Base-by-base conservation (phyloP, 92 coral and sea anemone species). In the Siderastrea siderea region DNA sequence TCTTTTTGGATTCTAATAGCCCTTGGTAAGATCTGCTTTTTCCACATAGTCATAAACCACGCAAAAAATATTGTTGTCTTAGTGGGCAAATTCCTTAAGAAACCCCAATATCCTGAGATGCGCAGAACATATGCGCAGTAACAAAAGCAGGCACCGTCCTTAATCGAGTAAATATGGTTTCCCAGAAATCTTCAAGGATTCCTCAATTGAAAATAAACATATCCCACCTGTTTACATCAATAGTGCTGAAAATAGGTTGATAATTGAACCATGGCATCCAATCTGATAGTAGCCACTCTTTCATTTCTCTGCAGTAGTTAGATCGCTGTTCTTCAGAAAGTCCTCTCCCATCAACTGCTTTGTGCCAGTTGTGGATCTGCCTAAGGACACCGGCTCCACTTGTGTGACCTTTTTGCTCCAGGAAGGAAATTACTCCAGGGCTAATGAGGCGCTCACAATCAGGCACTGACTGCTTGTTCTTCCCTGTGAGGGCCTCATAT, bases 281-380 rank as follows among this genome's bases (percentile, higher is more conserved):
- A 52, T 94, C 97, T 55, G 92, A 88, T 55, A 94, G 58, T 6
- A 94, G 55, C 95, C 95, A 92, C 17, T 48, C 73, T 52, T 81
- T 94, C 75, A 91, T 53, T 38, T 88, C 93, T 62, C 81, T 58
- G 75, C 73, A 65, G 62, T 85, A 91, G 26, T 16, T 50, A 13
- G 93, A 88, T 38, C 94, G 49, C 57, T 48, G 54, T 47, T 78
- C 87, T 75, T 89, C 93, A 45, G 84, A 61, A 2, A 94, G 26
- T 3, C 97, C 95, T 83, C 97, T 74, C 3, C 95, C 97, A 89
- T 94, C 97, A 55, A 92, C 95, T 91, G n/a, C n/a, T n/a, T n/a
- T n/a, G 57, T 94, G 94, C 94, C 97, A 94, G 87, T 92, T 94
- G 47, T 90, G 98, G 26, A 94, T 76, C 14, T 75, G 52, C 61